phyloP scores from a whole-genome alignment of 1,140 invertebrate genomes.

The Heliconius hewitsoni region DNA sequence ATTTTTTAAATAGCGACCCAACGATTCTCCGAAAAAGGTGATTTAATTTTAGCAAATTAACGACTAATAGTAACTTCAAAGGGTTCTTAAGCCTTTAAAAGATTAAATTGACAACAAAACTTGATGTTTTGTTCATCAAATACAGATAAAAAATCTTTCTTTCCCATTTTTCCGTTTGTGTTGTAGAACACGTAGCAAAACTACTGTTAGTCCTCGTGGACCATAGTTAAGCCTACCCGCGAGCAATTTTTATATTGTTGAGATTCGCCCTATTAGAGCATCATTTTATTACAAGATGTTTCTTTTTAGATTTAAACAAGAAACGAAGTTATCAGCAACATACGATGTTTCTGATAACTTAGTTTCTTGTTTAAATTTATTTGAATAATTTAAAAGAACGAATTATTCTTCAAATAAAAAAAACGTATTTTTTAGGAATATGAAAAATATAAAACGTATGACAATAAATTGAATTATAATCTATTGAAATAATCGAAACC shows the following conservation, averaged over 20 bases:
- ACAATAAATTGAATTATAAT: no score
- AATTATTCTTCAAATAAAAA: no score
- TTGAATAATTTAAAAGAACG: no score
- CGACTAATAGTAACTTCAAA: constrained; percentile 8
- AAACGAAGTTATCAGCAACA: no score
- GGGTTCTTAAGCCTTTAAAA: constrained; percentile 1
- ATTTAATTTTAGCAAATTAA: constrained; percentile 10
- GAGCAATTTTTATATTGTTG: constrained; percentile 13
- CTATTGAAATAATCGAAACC: no score
- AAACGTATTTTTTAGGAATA: no score
- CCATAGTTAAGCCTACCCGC: constrained; percentile 9
- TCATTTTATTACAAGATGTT: no score
- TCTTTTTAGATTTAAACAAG: no score
- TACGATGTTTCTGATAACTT: no score
- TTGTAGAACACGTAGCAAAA: constrained; percentile 32
- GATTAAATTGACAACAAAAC: constrained; percentile 7
- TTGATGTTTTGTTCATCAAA: background rate
- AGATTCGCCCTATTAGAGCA: constrained; percentile 18
- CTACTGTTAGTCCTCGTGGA: constrained; percentile 26
- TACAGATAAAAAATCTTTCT: constrained; percentile 33
- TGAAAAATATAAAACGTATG: no score
- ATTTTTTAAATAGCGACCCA: background rate
- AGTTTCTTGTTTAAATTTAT: no score
- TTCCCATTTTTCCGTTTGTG: constrained; percentile 33
- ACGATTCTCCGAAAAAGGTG: background rate